These are phyloP conservation scores for Automeris io DNA, from an alignment of 2,888 invertebrate genomes.

Conservation along the genomic window DNA sequence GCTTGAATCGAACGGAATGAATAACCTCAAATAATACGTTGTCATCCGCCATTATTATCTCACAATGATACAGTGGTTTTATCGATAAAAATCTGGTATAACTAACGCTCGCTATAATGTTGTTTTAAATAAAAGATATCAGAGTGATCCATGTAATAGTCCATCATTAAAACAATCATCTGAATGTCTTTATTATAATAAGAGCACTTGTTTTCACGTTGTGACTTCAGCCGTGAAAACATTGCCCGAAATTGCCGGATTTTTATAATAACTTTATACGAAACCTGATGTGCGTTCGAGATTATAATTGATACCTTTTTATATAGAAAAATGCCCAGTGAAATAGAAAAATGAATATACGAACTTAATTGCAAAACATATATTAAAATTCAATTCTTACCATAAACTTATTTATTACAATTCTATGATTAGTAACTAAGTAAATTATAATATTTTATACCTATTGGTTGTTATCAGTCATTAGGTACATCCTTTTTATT, in stretches of 20 bases:
- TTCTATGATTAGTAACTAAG: no score
- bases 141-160: conserved; percentile 47
- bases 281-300: conserved; percentile 7
- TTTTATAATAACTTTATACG: conserved; percentile 46
- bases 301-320: neutral
- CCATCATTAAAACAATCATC: conserved; percentile 59
- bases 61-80: conserved; percentile 74
- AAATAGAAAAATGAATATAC: no score
- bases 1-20: conserved; percentile 67
- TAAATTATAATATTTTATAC: no score
- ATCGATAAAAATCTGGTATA: conserved; percentile 68
- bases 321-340: conserved; percentile 13
- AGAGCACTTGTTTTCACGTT: conserved; percentile 30
- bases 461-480: no score
- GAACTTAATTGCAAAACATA: no score
- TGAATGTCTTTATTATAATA: conserved; percentile 58
- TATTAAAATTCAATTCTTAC: no score
- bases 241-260: conserved; percentile 46
- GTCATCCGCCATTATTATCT: conserved; percentile 76
- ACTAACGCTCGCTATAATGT: conserved; percentile 54
- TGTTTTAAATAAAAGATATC: conserved; percentile 63
- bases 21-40: conserved; percentile 73
- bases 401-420: no score
- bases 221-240: conserved; percentile 47
- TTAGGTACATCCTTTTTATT: no score